Evolutionary conservation across 2,888 invertebrate genomes (phyloP).

Genomic region (Anticlea derivata): DNA sequence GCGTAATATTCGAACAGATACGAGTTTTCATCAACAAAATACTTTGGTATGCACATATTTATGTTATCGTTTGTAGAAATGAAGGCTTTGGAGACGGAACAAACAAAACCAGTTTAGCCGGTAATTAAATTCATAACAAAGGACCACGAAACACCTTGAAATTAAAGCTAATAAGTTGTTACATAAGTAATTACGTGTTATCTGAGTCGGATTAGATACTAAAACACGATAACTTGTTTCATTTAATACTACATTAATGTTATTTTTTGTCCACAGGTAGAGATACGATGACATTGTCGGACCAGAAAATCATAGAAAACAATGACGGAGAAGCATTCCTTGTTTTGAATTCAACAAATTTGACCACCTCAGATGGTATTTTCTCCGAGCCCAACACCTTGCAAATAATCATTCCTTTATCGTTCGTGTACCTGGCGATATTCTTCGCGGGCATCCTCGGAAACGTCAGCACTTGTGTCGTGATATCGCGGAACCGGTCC

Average conservation of each 20-base stretch:
- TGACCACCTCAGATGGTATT: slow-evolving; percentile 44
- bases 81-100: slow-evolving; percentile 16
- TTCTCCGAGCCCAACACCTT: slow-evolving; percentile 79
- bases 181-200: slow-evolving; percentile 8
- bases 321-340: slow-evolving; percentile 48
- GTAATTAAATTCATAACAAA: slow-evolving; percentile 20
- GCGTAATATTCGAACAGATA: slow-evolving; percentile 5
- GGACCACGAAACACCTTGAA: slow-evolving; percentile 17
- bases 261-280: slow-evolving; percentile 54
- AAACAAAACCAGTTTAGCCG: slow-evolving; percentile 16
- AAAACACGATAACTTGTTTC: slow-evolving; percentile 7
- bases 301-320: slow-evolving; percentile 50
- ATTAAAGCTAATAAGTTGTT: background rate
- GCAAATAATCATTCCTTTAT: slow-evolving; percentile 86
- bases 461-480: slow-evolving; percentile 91
- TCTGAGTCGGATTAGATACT: background rate
- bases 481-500: slow-evolving; percentile 89
- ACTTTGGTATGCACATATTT: slow-evolving; percentile 22
- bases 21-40: slow-evolving; percentile 17
- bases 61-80: slow-evolving; percentile 11
- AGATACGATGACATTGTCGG: slow-evolving; percentile 43
- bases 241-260: background rate
- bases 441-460: slow-evolving; percentile 90
- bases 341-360: slow-evolving; percentile 58
- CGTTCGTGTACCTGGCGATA: slow-evolving; percentile 87